Conservation (phyloP, 2,888 invertebrate species). For the Dasysyrphus albostriatus region DNA sequence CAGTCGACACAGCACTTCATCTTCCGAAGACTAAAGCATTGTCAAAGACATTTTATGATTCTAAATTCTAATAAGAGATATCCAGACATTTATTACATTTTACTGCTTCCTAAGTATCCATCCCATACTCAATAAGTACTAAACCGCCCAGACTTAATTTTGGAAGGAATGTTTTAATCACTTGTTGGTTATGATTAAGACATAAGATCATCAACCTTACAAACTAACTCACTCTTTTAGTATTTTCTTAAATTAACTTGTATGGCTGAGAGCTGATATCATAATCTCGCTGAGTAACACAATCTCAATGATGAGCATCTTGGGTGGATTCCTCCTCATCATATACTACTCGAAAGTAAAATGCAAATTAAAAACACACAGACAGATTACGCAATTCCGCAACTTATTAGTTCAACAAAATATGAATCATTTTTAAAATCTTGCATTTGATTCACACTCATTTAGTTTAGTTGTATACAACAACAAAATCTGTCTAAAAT, state of each 20-base stretch:
- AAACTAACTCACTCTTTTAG: slow-evolving; percentile 6
- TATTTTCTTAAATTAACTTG: slow-evolving; percentile 6
- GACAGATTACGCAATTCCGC: background rate
- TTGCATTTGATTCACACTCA: background rate
- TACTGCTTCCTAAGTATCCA: background rate
- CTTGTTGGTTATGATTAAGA: background rate
- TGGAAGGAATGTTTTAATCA: background rate
- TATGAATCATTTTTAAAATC: slow-evolving; percentile 12
- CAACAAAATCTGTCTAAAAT: background rate
- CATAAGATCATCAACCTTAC: slow-evolving; percentile 33
- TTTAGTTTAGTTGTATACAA: background rate
- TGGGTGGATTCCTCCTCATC: background rate
- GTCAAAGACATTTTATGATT: too few species aligned
- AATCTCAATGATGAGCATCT: slow-evolving; percentile 3
- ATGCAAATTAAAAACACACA: slow-evolving; percentile 14
- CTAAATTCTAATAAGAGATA: background rate
- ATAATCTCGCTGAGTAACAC: slow-evolving; percentile 17
- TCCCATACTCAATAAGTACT: background rate
- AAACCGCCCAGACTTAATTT: background rate
- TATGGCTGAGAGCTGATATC: slow-evolving; percentile 21
- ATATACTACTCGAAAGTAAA: too few species aligned
- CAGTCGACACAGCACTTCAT: too few species aligned
- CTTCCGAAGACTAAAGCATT: too few species aligned
- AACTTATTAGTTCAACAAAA: background rate
- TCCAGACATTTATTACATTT: background rate